A percentile compares a stretch with the other conserved stretches of the same genome.
Conservation (phyloP, 2,113 vertebrate genomes). For the Gasterosteus nipponicus region DNA sequence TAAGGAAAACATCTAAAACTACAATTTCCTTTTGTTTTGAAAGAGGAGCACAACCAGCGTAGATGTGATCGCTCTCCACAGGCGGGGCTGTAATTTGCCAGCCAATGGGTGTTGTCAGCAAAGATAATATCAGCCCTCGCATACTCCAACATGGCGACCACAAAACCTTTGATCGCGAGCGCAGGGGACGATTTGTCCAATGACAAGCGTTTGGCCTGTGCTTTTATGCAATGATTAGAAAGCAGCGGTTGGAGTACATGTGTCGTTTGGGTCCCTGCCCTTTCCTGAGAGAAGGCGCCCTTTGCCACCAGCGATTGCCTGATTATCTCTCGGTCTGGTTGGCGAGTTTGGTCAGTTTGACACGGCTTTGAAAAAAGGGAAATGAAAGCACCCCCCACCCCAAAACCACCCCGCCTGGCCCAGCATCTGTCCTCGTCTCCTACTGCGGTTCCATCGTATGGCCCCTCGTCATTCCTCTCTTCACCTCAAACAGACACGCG, state of each 20-base stretch:
- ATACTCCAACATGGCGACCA: slow-evolving; percentile 57
- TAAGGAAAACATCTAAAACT: slow-evolving; percentile 57
- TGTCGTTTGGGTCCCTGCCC: slow-evolving; percentile 60
- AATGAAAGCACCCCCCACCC: slow-evolving; percentile 63
- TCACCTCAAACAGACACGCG: slow-evolving; percentile 59
- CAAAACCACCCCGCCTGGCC: slow-evolving; percentile 59
- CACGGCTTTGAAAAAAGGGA: slow-evolving; percentile 52
- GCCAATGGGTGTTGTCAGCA: slow-evolving; percentile 66
- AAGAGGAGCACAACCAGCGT: slow-evolving; percentile 39
- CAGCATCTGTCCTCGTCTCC: slow-evolving; percentile 50
- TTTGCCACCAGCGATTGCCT: slow-evolving; percentile 27
- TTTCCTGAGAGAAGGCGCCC: slow-evolving; percentile 54
- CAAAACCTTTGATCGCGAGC: slow-evolving; percentile 67
- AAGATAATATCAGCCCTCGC: slow-evolving; percentile 59
- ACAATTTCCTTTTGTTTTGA: slow-evolving; percentile 71
- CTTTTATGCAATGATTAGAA: slow-evolving; percentile 68
- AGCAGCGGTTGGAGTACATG: slow-evolving; percentile 52
- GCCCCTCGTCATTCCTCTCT: slow-evolving; percentile 49
- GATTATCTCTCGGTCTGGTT: slow-evolving; percentile 51
- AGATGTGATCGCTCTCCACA: slow-evolving; percentile 38
- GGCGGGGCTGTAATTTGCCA: slow-evolving; percentile 66
- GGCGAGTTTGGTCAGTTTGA: slow-evolving; percentile 32
- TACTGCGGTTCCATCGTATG: slow-evolving; percentile 55
- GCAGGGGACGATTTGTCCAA: slow-evolving; percentile 35
- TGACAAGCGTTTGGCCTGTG: slow-evolving; percentile 35